Conservation (phyloP, 2,888 invertebrate genomes). For the Andrena flavipes region DNA sequence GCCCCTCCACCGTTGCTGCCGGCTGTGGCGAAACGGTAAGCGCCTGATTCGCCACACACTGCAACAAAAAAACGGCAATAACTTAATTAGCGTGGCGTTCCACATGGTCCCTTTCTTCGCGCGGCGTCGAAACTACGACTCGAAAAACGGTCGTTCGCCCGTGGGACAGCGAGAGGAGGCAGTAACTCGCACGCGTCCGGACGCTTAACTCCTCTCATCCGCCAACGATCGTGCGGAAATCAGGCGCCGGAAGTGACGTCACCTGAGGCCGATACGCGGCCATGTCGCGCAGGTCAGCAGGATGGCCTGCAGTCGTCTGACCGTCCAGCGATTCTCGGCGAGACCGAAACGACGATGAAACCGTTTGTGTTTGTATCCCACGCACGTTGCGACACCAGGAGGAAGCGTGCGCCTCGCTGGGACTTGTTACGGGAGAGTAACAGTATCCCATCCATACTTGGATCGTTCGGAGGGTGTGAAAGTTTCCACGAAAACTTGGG, state of each 20-base stretch:
- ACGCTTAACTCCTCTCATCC: constrained; percentile 73
- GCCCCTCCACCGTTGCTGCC: constrained; percentile 84
- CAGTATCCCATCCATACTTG: no score
- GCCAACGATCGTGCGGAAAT: constrained; percentile 74
- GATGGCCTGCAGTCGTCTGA: constrained; percentile 25
- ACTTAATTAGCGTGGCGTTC: constrained; percentile 20
- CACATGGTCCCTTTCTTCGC: not conserved
- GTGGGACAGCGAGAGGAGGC: constrained; percentile 27
- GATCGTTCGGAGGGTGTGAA: no score
- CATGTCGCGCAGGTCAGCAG: constrained; percentile 55
- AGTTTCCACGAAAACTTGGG: no score
- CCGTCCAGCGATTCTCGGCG: constrained; percentile 14
- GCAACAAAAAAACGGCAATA: constrained; percentile 70
- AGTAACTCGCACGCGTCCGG: constrained; percentile 67
- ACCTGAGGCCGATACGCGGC: constrained; percentile 65
- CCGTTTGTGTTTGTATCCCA: constrained; percentile 28
- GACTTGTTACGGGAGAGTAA: constrained; percentile 25
- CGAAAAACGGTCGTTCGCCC: constrained; percentile 13
- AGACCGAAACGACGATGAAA: constrained; percentile 22
- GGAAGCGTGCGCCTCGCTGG: constrained; percentile 29
- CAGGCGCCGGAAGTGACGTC: constrained; percentile 74
- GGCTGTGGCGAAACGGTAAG: constrained; percentile 84
- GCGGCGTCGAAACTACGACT: not conserved
- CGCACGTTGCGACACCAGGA: constrained; percentile 47
- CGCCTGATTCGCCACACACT: constrained; percentile 84